Evolutionary conservation across 2,888 invertebrate genomes (phyloP).

Genomic region (Gortyna flavago): DNA sequence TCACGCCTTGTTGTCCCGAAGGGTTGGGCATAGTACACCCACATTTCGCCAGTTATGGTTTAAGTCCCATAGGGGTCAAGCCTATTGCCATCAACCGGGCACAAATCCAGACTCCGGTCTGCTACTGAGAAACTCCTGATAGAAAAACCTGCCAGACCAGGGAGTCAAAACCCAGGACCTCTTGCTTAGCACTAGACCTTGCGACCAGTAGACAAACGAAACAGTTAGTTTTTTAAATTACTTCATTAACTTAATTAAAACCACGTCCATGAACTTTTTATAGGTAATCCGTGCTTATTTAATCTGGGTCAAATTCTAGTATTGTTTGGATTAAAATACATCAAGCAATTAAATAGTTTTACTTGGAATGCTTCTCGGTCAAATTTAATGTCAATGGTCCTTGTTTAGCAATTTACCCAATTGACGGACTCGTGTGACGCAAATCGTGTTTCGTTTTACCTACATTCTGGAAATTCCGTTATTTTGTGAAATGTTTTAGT

Average conservation of each 20-base stretch:
- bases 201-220: not conserved
- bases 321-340: conserved; percentile 34
- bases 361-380: conserved; percentile 21
- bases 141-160: not conserved
- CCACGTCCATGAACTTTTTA: conserved; percentile 24
- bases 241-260: conserved; percentile 21
- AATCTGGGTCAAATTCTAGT: conserved; percentile 31
- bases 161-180: not conserved
- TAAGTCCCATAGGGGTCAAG: not conserved
- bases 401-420: conserved; percentile 41
- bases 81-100: not conserved
- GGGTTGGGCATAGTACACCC: not conserved
- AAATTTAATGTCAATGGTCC: conserved; percentile 53
- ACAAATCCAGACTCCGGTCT: not conserved
- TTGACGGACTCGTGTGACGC: conserved; percentile 21
- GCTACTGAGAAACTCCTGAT: not conserved
- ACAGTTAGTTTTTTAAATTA: not conserved
- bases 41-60: not conserved
- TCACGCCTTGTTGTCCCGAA: not conserved
- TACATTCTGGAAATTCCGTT: not conserved
- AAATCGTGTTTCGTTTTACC: conserved; percentile 15
- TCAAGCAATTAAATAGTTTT: conserved; percentile 18
- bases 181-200: not conserved
- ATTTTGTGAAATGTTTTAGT: not conserved
- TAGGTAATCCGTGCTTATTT: conserved; percentile 1